Base-by-base conservation (phyloP, 2,888 invertebrate genomes). In the Subacronicta megacephala region DNA sequence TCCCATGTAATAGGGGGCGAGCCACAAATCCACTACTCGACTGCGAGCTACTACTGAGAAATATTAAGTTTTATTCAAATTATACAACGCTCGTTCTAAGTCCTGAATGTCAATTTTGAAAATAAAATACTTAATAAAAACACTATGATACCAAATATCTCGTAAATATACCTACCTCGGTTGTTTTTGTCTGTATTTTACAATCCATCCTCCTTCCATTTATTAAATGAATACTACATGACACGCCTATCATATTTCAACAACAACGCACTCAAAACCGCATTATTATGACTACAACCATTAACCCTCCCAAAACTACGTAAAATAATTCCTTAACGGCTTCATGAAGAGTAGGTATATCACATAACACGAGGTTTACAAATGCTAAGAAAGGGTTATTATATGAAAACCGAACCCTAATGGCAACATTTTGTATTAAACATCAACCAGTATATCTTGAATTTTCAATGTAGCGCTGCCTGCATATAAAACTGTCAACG, bases 351-450 rank as follows among this genome's bases (percentile, higher is more conserved):
- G 43, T 26, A 10, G 7, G 23, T 50, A 46, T 65, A 64, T 71
- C 65, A 71, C 23, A 44, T 65, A 50, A 57, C 71, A 47, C n/a
- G 1, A 33, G 38, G 18, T 35, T 37, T 15, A 7, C 13, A 15
- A 47, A 16, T 44, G 18, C 44, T 51, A 65, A 70, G 36, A 40
- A 53, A 55, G 57, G 72, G 58, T 67, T 67, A 56, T 63, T 63
- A 61, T 52, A 42, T 58, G 61, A 59, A 57, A 74, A 69, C 57
- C 55, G 52, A 62, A 61, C 57, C 41, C 23, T 65, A 76, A 76
- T 76, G 56, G 45, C 29, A 37, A 54, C 60, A 56, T 56, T 62
- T 60, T 26, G 56, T 58, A 51, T 41, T 16, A 36, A 1, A 17
- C 10, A n/a, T 0, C 7, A 10, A 60, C 61, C 50, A 10, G 7